These are phyloP conservation scores for Sylvia atricapilla DNA, from an alignment of 2,113 vertebrate species.

Conservation along the genomic window DNA sequence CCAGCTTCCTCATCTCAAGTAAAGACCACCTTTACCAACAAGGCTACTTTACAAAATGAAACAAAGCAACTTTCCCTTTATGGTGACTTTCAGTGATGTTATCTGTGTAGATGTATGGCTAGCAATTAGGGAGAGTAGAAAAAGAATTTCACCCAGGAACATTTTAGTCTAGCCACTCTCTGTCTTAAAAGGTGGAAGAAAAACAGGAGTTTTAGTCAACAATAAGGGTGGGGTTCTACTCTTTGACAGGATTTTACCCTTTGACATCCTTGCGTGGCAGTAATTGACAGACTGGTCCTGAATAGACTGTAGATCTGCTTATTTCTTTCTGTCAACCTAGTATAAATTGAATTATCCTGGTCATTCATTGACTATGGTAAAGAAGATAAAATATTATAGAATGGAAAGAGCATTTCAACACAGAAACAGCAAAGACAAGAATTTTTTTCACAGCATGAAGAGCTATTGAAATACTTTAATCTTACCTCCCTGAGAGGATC, in stretches of 20 bases:
- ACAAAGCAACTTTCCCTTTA: background rate
- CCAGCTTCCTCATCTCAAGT: background rate
- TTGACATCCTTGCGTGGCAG: background rate
- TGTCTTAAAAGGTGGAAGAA: background rate
- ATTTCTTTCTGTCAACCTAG: background rate
- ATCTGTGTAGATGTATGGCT: background rate
- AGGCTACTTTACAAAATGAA: background rate
- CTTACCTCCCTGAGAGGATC: constrained; percentile 97
- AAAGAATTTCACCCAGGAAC: background rate
- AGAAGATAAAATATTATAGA: background rate
- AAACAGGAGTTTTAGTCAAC: background rate
- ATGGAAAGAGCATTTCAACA: background rate
- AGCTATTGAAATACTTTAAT: background rate
- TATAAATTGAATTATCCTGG: background rate
- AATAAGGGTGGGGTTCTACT: background rate
- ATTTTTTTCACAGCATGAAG: background rate
- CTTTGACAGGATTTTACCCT: background rate
- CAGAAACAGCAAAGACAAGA: background rate
- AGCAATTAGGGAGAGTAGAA: background rate
- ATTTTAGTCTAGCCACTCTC: background rate
- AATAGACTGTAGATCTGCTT: background rate
- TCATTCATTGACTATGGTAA: background rate
- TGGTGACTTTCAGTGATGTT: background rate
- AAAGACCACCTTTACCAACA: background rate
- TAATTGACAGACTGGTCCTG: background rate